Percentiles rank a stretch among this genome's conserved stretches.
phyloP scores from a whole-genome alignment of 2,113 vertebrate genomes.

The Carollia perspicillata region DNA sequence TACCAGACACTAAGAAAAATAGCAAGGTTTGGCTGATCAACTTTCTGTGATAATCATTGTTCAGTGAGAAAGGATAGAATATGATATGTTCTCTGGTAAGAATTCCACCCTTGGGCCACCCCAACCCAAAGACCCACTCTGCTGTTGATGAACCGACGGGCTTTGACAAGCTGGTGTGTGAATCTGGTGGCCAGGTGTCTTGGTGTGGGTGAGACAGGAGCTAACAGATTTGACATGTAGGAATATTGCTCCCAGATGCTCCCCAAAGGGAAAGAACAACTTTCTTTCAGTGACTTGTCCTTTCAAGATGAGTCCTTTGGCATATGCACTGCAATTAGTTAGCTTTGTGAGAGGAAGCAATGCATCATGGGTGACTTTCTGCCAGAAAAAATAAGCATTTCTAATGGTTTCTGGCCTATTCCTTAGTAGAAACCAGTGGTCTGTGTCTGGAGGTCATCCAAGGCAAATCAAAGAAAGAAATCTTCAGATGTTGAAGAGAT shows the following conservation, averaged over 20 bases:
- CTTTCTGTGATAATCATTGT: slow-evolving; percentile 37
- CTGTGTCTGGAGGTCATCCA: slow-evolving; percentile 40
- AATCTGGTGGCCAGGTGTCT: slow-evolving; percentile 69
- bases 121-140: not conserved
- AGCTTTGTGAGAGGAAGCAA: slow-evolving; percentile 45
- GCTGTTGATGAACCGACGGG: not conserved
- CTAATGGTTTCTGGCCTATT: slow-evolving; percentile 16
- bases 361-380: slow-evolving; percentile 27
- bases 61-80: not conserved
- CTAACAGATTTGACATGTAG: slow-evolving; percentile 59
- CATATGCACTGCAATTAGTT: slow-evolving; percentile 1
- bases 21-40: not conserved
- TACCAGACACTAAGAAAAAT: not conserved
- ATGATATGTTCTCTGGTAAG: slow-evolving; percentile 40
- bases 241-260: slow-evolving; percentile 70
- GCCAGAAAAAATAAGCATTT: slow-evolving; percentile 56
- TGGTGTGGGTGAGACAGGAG: slow-evolving; percentile 65
- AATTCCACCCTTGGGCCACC: slow-evolving; percentile 28
- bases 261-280: slow-evolving; percentile 41
- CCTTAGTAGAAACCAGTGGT: slow-evolving; percentile 33
- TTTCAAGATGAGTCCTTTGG: slow-evolving; percentile 42
- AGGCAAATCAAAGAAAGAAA: slow-evolving; percentile 49
- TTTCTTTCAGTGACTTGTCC: slow-evolving; percentile 52
- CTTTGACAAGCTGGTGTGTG: not conserved
- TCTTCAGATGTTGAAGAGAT: slow-evolving; percentile 39